Evolutionary conservation across 2,113 vertebrate species (phyloP).

Genomic region (Actinemys pallida): DNA sequence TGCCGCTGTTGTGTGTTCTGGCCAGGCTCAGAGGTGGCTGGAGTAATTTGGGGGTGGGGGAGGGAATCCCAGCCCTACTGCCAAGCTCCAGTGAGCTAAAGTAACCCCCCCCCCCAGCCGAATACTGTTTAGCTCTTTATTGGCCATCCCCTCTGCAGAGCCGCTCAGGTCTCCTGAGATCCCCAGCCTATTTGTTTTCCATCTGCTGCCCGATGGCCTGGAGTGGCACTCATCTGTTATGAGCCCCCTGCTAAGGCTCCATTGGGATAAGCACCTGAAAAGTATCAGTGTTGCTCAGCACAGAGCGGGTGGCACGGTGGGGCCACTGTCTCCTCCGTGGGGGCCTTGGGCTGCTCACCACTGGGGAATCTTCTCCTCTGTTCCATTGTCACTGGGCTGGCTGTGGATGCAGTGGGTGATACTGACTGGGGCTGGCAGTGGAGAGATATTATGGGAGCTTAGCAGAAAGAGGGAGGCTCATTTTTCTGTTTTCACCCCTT

Average conservation of each 20-base stretch:
- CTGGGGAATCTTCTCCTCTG: background rate
- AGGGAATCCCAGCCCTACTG: background rate
- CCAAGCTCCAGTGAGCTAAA: background rate
- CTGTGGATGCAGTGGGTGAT: background rate
- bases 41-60: background rate
- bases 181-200: background rate
- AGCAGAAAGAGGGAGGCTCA: background rate
- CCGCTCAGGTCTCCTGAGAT: background rate
- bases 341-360: background rate
- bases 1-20: background rate
- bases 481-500: background rate
- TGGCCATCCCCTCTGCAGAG: background rate
- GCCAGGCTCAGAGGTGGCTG: background rate
- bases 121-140: background rate
- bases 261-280: background rate
- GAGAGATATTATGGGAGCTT: background rate
- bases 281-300: background rate
- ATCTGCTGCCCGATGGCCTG: background rate
- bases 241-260: background rate
- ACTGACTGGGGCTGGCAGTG: background rate
- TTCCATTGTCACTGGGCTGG: background rate
- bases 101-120: background rate
- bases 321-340: background rate
- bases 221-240: background rate
- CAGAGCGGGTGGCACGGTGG: background rate